Percentiles rank a stretch among this genome's conserved stretches.
phyloP scores from a whole-genome alignment of 2,888 invertebrate species.

The Latrodectus hesperus region DNA sequence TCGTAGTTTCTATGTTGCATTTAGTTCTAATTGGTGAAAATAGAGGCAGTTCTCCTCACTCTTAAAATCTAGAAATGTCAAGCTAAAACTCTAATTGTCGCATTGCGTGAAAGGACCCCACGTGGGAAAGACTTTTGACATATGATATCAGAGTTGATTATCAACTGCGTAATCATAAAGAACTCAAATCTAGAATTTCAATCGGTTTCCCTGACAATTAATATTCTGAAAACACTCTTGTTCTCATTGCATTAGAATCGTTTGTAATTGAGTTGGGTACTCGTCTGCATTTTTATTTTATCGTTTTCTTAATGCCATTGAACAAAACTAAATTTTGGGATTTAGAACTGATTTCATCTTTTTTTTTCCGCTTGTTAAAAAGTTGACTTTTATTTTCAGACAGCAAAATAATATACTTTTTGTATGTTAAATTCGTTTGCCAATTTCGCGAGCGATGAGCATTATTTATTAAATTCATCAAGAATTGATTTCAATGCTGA shows the following conservation, averaged over 20 bases:
- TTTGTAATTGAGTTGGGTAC: not conserved
- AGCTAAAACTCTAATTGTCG: slow-evolving; percentile 7
- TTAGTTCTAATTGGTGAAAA: not conserved
- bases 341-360: too few species aligned
- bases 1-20: not conserved
- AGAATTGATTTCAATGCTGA: too few species aligned
- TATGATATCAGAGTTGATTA: not conserved
- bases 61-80: not conserved
- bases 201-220: not conserved
- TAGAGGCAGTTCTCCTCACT: not conserved
- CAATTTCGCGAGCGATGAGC: too few species aligned
- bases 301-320: not conserved
- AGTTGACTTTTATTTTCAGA: too few species aligned
- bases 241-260: not conserved
- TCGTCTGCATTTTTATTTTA: not conserved
- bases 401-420: too few species aligned
- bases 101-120: slow-evolving; percentile 32
- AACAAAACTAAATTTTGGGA: too few species aligned
- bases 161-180: not conserved
- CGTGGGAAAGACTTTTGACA: not conserved
- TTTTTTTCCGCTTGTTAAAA: too few species aligned
- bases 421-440: too few species aligned
- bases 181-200: not conserved
- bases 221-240: not conserved
- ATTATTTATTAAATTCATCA: too few species aligned